These are phyloP conservation scores for Therioaphis trifolii DNA, from an alignment of 2,888 invertebrate genomes.

Conservation along the genomic window DNA sequence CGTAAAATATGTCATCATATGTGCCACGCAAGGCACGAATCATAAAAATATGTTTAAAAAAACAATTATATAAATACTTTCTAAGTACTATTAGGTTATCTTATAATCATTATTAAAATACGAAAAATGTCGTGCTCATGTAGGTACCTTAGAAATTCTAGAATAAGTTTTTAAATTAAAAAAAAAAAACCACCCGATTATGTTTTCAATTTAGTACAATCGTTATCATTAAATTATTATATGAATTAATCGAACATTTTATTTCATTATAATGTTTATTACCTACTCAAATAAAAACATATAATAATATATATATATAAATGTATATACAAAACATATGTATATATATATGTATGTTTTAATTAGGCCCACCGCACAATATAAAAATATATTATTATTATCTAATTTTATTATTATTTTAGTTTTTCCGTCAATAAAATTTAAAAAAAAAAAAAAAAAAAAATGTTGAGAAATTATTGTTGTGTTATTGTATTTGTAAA, in stretches of 20 bases:
- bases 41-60: constrained; percentile 43
- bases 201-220: constrained; percentile 63
- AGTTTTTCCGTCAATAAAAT: constrained; percentile 57
- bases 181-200: constrained; percentile 59
- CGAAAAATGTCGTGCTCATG: constrained; percentile 58
- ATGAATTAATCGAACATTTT: constrained; percentile 60
- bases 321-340: not conserved
- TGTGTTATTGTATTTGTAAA: constrained; percentile 63
- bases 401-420: constrained; percentile 61
- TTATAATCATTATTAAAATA: constrained; percentile 60
- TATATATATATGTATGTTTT: constrained; percentile 39
- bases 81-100: constrained; percentile 58
- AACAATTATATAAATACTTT: constrained; percentile 49
- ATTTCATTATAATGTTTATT: constrained; percentile 49
- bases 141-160: constrained; percentile 56
- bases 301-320: constrained; percentile 14
- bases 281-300: constrained; percentile 51
- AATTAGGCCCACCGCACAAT: constrained; percentile 59
- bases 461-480: constrained; percentile 62
- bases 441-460: constrained; percentile 52
- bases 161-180: constrained; percentile 55
- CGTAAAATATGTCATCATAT: constrained; percentile 33
- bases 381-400: constrained; percentile 52
- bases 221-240: constrained; percentile 61
- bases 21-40: constrained; percentile 22